These are phyloP conservation scores for Cataglyphis cursor DNA, from an alignment of 2,888 invertebrate genomes.

Conservation along the genomic window DNA sequence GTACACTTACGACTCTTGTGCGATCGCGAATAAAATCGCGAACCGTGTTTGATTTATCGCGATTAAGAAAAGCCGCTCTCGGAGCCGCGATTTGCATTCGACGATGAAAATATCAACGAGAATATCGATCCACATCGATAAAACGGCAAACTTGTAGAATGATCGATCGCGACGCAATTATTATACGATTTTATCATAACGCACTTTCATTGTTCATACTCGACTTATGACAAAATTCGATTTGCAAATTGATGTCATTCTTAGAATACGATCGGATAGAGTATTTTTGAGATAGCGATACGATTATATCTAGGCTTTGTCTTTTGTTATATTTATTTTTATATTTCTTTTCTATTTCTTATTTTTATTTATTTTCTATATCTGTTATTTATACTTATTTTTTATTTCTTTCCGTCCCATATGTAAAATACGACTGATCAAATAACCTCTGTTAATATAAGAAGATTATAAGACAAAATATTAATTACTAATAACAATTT, in stretches of 20 bases:
- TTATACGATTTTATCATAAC: background rate
- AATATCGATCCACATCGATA: background rate
- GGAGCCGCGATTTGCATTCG: slow-evolving; percentile 22
- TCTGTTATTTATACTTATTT: too few species aligned
- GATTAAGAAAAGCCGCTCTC: background rate
- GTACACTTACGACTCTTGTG: background rate
- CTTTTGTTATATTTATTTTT: background rate
- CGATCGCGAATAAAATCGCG: slow-evolving; percentile 16
- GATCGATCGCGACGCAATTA: slow-evolving; percentile 19
- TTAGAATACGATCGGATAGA: background rate
- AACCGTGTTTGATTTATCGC: slow-evolving; percentile 40
- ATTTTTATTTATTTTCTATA: too few species aligned
- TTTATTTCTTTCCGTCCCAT: background rate
- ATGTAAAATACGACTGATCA: background rate
- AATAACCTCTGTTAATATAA: background rate
- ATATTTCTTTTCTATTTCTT: too few species aligned
- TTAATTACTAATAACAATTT: slow-evolving; percentile 33
- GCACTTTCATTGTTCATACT: slow-evolving; percentile 17
- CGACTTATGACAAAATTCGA: background rate
- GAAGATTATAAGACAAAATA: background rate
- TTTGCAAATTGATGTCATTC: background rate
- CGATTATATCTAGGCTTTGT: background rate
- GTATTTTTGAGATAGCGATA: background rate
- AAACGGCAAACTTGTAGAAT: slow-evolving; percentile 17
- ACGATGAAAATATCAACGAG: background rate